Evolutionary conservation across 1,140 invertebrate genomes (phyloP).

Genomic region (Pantala flavescens): DNA sequence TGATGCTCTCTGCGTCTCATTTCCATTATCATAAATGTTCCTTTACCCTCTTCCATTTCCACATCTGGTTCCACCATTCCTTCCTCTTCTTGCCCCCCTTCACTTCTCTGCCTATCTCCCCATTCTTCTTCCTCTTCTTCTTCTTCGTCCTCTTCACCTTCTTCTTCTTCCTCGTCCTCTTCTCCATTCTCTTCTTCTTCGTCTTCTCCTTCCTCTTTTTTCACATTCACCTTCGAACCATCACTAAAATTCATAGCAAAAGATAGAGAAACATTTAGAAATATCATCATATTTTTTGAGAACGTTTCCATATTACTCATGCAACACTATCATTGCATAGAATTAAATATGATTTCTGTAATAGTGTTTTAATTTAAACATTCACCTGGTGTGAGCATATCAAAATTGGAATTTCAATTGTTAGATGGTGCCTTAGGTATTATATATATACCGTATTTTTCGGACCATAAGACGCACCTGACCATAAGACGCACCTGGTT

Average conservation of each 20-base stretch:
- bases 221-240: neutral
- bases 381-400: too few species aligned
- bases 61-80: neutral
- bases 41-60: neutral
- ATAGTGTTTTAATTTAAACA: too few species aligned
- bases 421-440: too few species aligned
- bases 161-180: neutral
- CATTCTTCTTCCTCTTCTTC: neutral
- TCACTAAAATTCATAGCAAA: neutral
- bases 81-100: neutral
- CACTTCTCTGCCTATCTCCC: neutral
- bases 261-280: too few species aligned
- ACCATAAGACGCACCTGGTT: too few species aligned
- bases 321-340: too few species aligned
- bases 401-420: too few species aligned
- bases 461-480: too few species aligned
- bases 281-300: too few species aligned
- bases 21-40: neutral
- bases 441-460: too few species aligned
- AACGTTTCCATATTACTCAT: too few species aligned
- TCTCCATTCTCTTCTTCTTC: neutral
- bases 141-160: neutral
- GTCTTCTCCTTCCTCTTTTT: neutral
- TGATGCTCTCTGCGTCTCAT: neutral
- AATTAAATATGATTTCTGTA: too few species aligned